A percentile compares a stretch with the other conserved stretches of the same genome.
phyloP scores from a whole-genome alignment of 2,797 vertebrate genomes.

The Argya squamiceps region DNA sequence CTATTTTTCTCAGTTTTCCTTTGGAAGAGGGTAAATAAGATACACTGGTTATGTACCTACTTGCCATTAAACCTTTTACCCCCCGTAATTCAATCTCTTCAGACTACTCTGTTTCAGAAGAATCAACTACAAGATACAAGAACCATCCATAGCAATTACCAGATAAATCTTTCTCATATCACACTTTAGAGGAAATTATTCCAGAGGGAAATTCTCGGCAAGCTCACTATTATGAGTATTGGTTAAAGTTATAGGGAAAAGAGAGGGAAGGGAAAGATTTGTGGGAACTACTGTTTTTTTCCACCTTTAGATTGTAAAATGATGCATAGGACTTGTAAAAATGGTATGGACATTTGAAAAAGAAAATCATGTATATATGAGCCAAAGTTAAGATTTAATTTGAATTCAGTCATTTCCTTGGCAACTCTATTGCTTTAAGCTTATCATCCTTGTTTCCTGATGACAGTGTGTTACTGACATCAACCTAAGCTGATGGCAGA shows the following conservation, averaged over 20 bases:
- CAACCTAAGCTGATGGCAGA: slow-evolving; percentile 1
- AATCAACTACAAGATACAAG: not conserved
- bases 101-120: not conserved
- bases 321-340: not conserved
- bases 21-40: not conserved
- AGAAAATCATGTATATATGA: not conserved
- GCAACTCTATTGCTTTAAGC: not conserved
- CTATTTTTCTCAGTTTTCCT: not conserved
- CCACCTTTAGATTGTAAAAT: not conserved
- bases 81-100: not conserved
- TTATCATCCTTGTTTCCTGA: not conserved
- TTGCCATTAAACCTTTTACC: not conserved
- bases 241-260: not conserved
- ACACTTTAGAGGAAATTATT: not conserved
- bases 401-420: slow-evolving; percentile 10
- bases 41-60: not conserved
- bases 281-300: not conserved
- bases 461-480: slow-evolving; percentile 42
- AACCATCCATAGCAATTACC: not conserved
- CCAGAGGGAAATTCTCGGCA: not conserved
- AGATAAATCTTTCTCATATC: not conserved
- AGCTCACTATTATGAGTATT: not conserved
- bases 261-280: not conserved
- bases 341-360: not conserved
- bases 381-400: not conserved